These are phyloP conservation scores for Metacarcinus magister DNA, from an alignment of 2,888 invertebrate genomes.

Conservation along the genomic window DNA sequence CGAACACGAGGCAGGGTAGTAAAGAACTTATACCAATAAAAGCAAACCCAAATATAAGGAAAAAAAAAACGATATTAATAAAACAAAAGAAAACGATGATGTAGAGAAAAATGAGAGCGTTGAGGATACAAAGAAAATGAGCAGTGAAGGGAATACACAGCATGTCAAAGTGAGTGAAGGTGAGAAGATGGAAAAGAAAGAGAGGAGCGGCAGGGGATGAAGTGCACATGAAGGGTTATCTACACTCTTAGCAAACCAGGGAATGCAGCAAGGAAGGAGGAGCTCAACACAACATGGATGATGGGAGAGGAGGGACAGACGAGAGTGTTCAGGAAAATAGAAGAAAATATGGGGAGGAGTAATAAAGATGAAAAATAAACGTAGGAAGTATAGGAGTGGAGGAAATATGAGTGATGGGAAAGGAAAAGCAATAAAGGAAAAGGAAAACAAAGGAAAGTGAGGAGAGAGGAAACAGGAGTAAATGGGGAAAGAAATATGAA, in stretches of 20 bases:
- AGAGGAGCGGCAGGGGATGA: background rate
- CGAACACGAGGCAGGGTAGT: background rate
- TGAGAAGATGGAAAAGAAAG: background rate
- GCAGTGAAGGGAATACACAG: background rate
- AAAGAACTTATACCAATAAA: background rate
- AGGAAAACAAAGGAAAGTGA: background rate
- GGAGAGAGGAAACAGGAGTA: too few species aligned
- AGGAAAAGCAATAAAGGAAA: background rate
- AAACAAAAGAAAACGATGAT: background rate
- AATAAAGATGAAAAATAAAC: too few species aligned
- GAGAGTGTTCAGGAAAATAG: background rate
- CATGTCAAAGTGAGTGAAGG: background rate
- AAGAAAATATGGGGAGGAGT: background rate
- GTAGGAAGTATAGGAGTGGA: background rate
- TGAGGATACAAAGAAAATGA: background rate
- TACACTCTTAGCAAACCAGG: background rate
- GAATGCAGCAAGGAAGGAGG: background rate
- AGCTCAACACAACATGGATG: background rate
- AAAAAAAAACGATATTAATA: background rate
- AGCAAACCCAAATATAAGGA: background rate
- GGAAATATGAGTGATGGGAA: background rate
- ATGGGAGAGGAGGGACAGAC: background rate
- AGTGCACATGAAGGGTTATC: background rate
- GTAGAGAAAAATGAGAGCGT: background rate
- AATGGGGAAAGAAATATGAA: too few species aligned